phyloP scores from a whole-genome alignment of 2,797 vertebrate genomes.

The Fistularia commersonii region DNA sequence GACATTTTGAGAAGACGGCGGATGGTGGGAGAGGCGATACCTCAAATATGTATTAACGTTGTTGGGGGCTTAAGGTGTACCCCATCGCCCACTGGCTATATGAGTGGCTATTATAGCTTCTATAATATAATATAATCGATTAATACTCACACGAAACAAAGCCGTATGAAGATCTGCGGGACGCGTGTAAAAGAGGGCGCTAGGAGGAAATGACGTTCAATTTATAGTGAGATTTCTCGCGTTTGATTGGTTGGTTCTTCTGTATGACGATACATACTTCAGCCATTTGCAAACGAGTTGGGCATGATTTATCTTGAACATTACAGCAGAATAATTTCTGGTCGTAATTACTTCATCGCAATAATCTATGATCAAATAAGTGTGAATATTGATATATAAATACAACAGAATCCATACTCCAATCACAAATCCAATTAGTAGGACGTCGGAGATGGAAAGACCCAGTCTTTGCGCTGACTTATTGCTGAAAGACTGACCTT shows the following conservation, averaged over 20 bases:
- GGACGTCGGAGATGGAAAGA: constrained; percentile 66
- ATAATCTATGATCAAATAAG: too few species aligned
- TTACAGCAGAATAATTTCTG: too few species aligned
- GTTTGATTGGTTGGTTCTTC: constrained; percentile 50
- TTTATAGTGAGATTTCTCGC: constrained; percentile 33
- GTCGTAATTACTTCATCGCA: too few species aligned
- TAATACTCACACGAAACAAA: constrained; percentile 81
- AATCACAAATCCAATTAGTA: constrained; percentile 65
- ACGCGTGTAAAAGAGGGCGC: constrained; percentile 74
- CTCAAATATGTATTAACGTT: fast-evolving
- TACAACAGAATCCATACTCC: too few species aligned
- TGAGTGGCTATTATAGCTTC: neutral
- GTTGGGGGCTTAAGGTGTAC: fast-evolving
- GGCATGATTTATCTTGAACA: neutral
- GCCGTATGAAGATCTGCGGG: constrained; percentile 79
- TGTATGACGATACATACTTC: fast-evolving
- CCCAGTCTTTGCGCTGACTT: constrained; percentile 74
- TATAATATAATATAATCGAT: fast-evolving
- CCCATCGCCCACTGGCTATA: neutral
- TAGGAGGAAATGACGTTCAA: constrained; percentile 49
- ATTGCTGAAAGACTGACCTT: constrained; percentile 55
- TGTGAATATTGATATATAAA: too few species aligned
- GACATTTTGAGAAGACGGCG: fast-evolving
- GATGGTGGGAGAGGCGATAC: fast-evolving
- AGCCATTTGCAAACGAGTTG: constrained; percentile 6